Percentiles rank a stretch among this genome's conserved stretches.
Evolutionary conservation across 2,888 invertebrate species (phyloP).

Genomic region (Callyntrura sp.): DNA sequence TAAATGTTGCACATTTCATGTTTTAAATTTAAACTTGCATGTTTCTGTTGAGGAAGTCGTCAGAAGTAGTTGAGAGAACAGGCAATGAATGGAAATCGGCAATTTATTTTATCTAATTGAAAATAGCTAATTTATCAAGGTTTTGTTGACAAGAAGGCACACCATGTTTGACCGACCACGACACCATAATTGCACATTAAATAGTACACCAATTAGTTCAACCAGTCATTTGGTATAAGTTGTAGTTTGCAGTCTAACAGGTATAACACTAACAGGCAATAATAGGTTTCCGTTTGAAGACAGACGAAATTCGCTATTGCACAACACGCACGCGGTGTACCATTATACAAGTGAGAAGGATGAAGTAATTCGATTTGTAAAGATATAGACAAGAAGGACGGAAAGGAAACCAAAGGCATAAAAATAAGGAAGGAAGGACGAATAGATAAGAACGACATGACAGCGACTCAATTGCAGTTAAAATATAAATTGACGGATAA

Average conservation of each 20-base stretch:
- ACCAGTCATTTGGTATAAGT: not conserved
- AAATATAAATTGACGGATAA: conserved; percentile 61
- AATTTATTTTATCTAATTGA: not conserved
- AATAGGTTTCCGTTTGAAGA: not conserved
- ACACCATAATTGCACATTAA: not conserved
- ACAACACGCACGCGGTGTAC: not conserved
- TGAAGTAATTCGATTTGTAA: conserved; percentile 6
- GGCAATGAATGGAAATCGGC: not conserved
- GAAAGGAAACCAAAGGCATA: conserved; percentile 39
- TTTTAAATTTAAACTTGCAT: not conserved
- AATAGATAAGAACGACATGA: conserved; percentile 56
- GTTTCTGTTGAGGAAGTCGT: not conserved
- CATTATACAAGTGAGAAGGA: not conserved
- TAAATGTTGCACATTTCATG: not conserved
- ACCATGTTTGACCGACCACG: too few species aligned
- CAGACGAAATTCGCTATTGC: not conserved
- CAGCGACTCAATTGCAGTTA: conserved; percentile 14
- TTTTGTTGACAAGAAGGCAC: conserved; percentile 33
- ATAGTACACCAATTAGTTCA: conserved; percentile 35
- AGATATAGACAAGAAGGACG: conserved; percentile 30
- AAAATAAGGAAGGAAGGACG: conserved; percentile 67
- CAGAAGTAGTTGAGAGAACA: not conserved
- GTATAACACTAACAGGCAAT: not conserved
- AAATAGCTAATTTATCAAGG: conserved; percentile 25
- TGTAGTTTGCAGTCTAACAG: not conserved